A percentile compares a stretch with the other conserved stretches of the same genome.
Evolutionary conservation across 2,113 vertebrate genomes (phyloP).

Genomic region (Scophthalmus maximus): DNA sequence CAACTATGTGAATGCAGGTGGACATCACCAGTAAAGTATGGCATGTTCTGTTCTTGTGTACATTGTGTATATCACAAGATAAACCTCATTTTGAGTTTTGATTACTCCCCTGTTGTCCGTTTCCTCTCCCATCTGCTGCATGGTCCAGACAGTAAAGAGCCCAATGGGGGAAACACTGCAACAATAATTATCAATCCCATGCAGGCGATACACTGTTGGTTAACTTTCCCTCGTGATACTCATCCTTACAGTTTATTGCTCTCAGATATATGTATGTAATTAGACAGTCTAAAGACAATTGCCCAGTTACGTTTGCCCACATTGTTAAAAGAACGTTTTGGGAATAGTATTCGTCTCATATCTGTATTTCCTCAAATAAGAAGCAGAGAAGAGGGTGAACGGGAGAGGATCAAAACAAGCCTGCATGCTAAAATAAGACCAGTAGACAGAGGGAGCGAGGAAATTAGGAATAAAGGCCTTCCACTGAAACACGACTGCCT

Average conservation of each 20-base stretch:
- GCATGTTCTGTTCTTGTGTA: background rate
- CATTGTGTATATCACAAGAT: background rate
- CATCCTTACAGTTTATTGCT: background rate
- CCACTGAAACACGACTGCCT: background rate
- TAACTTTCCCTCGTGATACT: background rate
- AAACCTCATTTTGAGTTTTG: conserved; percentile 14
- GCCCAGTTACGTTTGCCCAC: background rate
- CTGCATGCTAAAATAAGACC: background rate
- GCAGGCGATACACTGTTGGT: conserved; percentile 1
- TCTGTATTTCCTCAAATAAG: no score
- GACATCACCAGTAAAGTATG: no score
- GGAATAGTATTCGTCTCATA: no score
- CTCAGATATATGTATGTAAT: conserved; percentile 2
- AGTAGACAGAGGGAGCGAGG: background rate
- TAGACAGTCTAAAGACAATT: background rate
- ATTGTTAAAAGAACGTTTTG: background rate
- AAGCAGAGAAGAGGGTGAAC: background rate
- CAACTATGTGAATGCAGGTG: no score
- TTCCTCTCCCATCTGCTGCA: background rate
- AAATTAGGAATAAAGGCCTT: background rate
- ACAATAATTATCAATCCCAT: conserved; percentile 13
- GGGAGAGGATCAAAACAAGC: background rate
- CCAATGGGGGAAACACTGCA: conserved; percentile 11
- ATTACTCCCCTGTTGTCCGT: conserved; percentile 14
- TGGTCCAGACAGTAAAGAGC: background rate